A percentile compares a stretch with the other conserved stretches of the same genome.
Evolutionary conservation across 2,797 vertebrate genomes (phyloP).

Genomic region (Pterois miles): DNA sequence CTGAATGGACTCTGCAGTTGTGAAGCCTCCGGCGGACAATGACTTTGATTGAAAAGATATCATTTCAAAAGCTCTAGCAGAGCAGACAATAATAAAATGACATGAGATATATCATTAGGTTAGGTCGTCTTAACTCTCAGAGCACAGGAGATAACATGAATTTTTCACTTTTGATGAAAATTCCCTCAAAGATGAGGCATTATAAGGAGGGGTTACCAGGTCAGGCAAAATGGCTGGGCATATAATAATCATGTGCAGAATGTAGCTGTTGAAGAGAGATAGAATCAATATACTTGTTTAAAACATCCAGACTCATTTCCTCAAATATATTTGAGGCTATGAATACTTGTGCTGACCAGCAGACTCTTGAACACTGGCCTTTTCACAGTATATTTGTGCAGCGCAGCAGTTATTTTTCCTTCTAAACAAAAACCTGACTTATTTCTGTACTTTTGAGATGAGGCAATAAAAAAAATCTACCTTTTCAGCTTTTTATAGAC

Average conservation of each 20-base stretch:
- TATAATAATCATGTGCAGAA: not conserved
- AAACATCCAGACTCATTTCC: not conserved
- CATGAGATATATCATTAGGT: not conserved
- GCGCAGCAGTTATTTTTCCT: conserved; percentile 1
- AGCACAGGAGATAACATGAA: not conserved
- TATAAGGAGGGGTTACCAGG: not conserved
- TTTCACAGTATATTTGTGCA: not conserved
- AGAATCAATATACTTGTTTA: not conserved
- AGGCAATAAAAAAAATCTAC: conserved; percentile 2
- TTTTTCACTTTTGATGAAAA: not conserved
- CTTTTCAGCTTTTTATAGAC: not conserved
- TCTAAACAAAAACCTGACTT: not conserved
- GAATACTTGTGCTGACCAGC: conserved; percentile 18
- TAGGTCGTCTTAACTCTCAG: not conserved
- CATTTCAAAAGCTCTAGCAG: not conserved
- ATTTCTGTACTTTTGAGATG: not conserved
- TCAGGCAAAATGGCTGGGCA: not conserved
- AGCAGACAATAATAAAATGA: not conserved
- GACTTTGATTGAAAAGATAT: not conserved
- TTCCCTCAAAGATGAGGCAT: not conserved
- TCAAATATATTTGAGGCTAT: not conserved
- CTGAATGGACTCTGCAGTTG: not conserved
- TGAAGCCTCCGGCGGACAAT: not conserved
- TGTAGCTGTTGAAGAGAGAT: not conserved
- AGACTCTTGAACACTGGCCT: conserved; percentile 8